phyloP scores from a whole-genome alignment of 2,888 invertebrate genomes.

The Troides aeacus region DNA sequence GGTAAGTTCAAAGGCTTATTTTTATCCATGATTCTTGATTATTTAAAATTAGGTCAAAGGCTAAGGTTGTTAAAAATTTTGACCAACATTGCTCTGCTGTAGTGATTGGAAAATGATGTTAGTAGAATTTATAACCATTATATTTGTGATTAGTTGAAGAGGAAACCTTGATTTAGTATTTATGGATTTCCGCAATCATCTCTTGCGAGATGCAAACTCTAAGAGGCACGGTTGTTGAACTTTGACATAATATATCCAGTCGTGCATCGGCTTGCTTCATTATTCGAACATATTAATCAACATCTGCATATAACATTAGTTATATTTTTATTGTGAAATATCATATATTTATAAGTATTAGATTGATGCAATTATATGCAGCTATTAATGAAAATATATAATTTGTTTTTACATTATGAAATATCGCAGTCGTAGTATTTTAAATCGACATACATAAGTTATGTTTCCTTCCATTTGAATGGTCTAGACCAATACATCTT shows the following conservation, averaged over 20 bases:
- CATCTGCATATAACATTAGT: neutral
- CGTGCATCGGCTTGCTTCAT: constrained; percentile 6
- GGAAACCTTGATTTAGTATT: constrained; percentile 35
- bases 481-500: constrained; percentile 14
- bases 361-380: neutral
- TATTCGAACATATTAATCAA: constrained; percentile 1
- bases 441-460: neutral
- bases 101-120: constrained; percentile 4
- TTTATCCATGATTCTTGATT: constrained; percentile 28
- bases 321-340: neutral
- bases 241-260: constrained; percentile 60
- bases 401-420: neutral
- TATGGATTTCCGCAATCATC: constrained; percentile 52
- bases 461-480: neutral
- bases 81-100: neutral
- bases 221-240: constrained; percentile 67
- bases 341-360: neutral
- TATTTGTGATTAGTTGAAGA: constrained; percentile 29
- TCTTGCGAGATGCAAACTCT: constrained; percentile 54
- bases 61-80: constrained; percentile 3
- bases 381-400: neutral
- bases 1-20: constrained; percentile 64
- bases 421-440: neutral
- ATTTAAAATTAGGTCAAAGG: constrained; percentile 18
- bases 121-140: constrained; percentile 4